A percentile compares a stretch with the other conserved stretches of the same genome.
Evolutionary conservation across 2,797 vertebrate species (phyloP).

Genomic region (Characodon lateralis): DNA sequence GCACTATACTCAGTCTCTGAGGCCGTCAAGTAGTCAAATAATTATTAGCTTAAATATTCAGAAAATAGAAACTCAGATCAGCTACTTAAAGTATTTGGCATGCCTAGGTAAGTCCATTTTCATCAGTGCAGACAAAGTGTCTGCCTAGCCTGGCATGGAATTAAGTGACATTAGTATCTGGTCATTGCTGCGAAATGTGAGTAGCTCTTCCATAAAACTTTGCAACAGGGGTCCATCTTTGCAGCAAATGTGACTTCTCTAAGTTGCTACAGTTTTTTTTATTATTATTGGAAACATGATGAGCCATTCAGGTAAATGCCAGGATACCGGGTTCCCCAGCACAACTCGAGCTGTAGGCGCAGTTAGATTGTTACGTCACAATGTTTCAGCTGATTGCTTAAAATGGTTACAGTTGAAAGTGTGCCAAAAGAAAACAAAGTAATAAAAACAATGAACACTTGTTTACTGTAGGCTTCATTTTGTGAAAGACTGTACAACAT

Average conservation of each 20-base stretch:
- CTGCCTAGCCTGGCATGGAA: not conserved
- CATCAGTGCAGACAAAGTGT: not conserved
- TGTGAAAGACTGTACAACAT: not conserved
- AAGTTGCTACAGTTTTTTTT: not conserved
- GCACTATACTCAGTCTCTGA: not conserved
- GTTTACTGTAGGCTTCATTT: not conserved
- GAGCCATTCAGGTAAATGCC: not conserved
- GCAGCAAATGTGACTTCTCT: not conserved
- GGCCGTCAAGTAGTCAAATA: not conserved
- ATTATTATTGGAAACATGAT: not conserved
- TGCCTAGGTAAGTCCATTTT: not conserved
- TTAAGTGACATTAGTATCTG: not conserved
- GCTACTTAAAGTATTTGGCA: not conserved
- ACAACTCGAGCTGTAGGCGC: too few species aligned
- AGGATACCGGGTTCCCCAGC: not conserved
- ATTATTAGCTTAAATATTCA: not conserved
- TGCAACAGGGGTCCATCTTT: not conserved
- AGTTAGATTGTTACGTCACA: too few species aligned
- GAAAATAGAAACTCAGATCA: not conserved
- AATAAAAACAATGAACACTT: not conserved
- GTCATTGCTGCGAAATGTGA: not conserved
- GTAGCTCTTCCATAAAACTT: not conserved
- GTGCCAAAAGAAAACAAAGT: slow-evolving; percentile 1
- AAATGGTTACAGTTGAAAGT: slow-evolving; percentile 1
- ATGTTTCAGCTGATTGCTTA: not conserved